phyloP scores from a whole-genome alignment of 1,140 invertebrate species.

The Lordiphosa collinella region DNA sequence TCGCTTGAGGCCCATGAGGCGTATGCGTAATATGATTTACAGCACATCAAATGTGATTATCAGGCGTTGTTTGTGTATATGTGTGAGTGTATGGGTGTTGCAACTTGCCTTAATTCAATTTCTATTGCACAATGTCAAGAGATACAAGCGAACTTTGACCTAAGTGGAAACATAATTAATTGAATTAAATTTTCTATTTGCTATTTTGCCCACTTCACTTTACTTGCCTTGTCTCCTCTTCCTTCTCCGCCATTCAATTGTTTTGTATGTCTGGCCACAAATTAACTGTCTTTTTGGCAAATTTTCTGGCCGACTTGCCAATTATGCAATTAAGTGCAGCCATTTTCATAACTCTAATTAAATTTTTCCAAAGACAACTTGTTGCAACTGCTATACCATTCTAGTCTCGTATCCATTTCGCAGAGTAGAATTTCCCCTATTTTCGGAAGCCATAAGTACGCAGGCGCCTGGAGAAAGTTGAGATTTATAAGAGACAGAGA shows the following conservation, averaged over 20 bases:
- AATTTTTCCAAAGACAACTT: conserved; percentile 41
- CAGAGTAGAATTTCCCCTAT: conserved; percentile 41
- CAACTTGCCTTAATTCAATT: conserved; percentile 62
- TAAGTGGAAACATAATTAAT: conserved; percentile 76
- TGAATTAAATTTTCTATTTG: conserved; percentile 75
- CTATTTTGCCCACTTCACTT: conserved; percentile 15
- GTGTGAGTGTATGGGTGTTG: conserved; percentile 9
- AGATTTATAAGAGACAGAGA: conserved; percentile 14
- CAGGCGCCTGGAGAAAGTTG: conserved; percentile 30
- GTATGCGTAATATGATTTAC: conserved; percentile 75
- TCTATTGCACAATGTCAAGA: conserved; percentile 43
- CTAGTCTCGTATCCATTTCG: conserved; percentile 7
- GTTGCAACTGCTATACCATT: conserved; percentile 37
- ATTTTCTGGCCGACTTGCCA: conserved; percentile 62
- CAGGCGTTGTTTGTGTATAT: conserved; percentile 10
- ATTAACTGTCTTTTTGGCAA: conserved; percentile 56
- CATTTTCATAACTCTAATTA: conserved; percentile 1
- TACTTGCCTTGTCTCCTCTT: not conserved
- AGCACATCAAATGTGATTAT: conserved; percentile 67
- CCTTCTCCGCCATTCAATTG: not conserved
- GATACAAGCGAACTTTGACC: conserved; percentile 1
- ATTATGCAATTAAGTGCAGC: conserved; percentile 67
- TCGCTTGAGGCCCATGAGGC: conserved; percentile 34
- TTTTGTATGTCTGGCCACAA: conserved; percentile 24
- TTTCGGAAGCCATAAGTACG: conserved; percentile 4